Evolutionary conservation across 2,113 vertebrate genomes (phyloP), one percentile per base, ranked within the genome.

Genomic region (Pheucticus melanocephalus): DNA sequence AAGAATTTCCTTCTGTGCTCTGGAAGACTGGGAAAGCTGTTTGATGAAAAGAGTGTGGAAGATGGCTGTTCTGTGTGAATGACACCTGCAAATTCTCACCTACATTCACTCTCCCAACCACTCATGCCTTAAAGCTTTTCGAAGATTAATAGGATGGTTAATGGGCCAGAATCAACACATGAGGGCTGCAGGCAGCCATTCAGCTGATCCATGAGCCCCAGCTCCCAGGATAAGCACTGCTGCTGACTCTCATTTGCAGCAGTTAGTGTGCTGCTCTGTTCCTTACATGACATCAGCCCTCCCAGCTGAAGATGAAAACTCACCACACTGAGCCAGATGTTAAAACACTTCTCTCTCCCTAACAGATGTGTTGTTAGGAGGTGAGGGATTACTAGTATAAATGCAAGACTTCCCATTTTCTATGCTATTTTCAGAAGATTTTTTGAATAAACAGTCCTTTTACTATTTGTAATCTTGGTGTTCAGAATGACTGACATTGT

Each of bases 81-180:
- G 88, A 94, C 93, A 90, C 88, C 93, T 94, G 94, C 85, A 93
- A 94, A 90, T 96, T 94, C 94, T 96, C 96, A 94, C 82, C 72
- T 93, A 83, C 61, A 30, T 59, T 90, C 75, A 56, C 56, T 81
- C 64, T 68, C 63, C 64, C 47, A 90, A 92, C 64, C 85, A 83
- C 71, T 93, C 24, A 1, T 45, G 48, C 59, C 59, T 91, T 86
- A 83, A 88, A 96, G 72, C 50, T 95, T 96, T 91, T 78, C 94
- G 82, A 96, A 95, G 93, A 96, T 92, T 90, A 96, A 95, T 90
- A 90, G 68, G 39, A 94, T 70, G 64, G 80, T 95, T 92, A 95
- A 94, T 93, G 71, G 71, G 79, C 82, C 95, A 96, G 93, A 96
- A 93, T 93, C 95, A 95, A 94, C 92, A 95, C 90, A 56, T 48